Percentiles rank a stretch among this genome's conserved stretches.
These are phyloP conservation scores for Troides helena DNA, from an alignment of 2,888 invertebrate species.

Conservation along the genomic window DNA sequence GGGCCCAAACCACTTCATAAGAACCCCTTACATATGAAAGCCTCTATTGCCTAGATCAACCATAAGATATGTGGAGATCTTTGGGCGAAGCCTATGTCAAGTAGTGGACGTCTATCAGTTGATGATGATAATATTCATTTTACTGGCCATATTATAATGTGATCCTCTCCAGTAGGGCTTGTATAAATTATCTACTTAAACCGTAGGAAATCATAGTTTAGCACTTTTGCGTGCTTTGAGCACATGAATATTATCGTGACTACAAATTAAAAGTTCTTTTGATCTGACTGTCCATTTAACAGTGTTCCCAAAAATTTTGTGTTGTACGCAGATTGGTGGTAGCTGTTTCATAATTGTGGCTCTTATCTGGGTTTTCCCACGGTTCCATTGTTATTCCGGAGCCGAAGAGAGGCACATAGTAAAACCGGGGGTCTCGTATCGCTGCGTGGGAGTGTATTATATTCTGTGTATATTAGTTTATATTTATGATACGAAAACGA, in stretches of 20 bases:
- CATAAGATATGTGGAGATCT: no score
- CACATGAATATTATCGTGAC: neutral
- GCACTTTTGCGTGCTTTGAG: no score
- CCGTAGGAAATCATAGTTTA: no score
- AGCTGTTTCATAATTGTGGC: conserved; percentile 63
- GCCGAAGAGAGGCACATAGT: conserved; percentile 51
- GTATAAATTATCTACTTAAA: no score
- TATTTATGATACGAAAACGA: neutral
- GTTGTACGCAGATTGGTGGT: conserved; percentile 22
- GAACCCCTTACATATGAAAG: no score
- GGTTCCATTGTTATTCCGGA: conserved; percentile 71
- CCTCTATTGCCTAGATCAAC: no score
- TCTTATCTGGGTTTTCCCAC: conserved; percentile 67
- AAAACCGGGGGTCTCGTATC: conserved; percentile 22
- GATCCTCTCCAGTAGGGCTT: no score
- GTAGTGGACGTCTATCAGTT: no score
- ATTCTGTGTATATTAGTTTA: conserved; percentile 46
- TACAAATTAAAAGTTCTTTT: neutral
- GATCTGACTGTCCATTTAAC: neutral
- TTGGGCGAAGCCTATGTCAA: no score
- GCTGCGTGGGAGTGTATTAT: conserved; percentile 52
- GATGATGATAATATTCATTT: no score
- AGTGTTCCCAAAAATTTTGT: neutral
- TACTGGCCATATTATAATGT: no score
- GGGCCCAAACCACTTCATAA: no score